Evolutionary conservation across 2,888 invertebrate genomes (phyloP), one percentile per base, ranked within the genome.

Genomic region (Hydropsyche betteni): DNA sequence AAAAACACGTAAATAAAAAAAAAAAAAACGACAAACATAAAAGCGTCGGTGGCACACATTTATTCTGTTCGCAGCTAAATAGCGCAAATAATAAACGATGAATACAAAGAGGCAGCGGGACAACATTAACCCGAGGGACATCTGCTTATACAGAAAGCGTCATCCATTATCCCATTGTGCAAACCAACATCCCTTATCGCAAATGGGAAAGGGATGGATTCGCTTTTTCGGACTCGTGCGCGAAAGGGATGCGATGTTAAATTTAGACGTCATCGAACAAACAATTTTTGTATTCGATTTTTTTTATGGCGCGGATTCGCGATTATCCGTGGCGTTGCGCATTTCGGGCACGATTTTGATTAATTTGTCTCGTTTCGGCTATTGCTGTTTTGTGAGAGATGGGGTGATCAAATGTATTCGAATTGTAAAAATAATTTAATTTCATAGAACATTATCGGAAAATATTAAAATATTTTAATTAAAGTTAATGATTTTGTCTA

Each of bases 331-430:
- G 50, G 38, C 73, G 69, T 79, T 79, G 79, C 79, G 76, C 79
- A 79, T 79, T 79, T 79, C 75, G 76, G 78, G 78, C 77, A 77
- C 75, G 77, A 75, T 77, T 79, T 79, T 79, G 79, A 79, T 79
- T 79, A 79, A 79, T 79, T 79, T 77, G 75, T 79, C 79, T 77
- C 75, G 75, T 76, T 76, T 78, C 76, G 75, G 34, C n/a, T 76
- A 79, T 75, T 74, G 77, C 76, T 44, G 4, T 10, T 44, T 74
- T 78, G 75, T 76, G 36, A 52, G 74, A 72, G 75, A 76, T 76
- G 74, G 76, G 72, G 61, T 72, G 64, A 16, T 69, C 68, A 77
- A 24, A 24, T 70, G 74, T 53, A 53, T 68, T n/a, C 44, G 52
- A 70, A 69, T 76, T 52, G 2, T 24, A 24, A 24, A 24, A 24